Evolutionary conservation across 1,140 invertebrate species (phyloP), one percentile per base, ranked within the genome.

Genomic region (Galendromus occidentalis): DNA sequence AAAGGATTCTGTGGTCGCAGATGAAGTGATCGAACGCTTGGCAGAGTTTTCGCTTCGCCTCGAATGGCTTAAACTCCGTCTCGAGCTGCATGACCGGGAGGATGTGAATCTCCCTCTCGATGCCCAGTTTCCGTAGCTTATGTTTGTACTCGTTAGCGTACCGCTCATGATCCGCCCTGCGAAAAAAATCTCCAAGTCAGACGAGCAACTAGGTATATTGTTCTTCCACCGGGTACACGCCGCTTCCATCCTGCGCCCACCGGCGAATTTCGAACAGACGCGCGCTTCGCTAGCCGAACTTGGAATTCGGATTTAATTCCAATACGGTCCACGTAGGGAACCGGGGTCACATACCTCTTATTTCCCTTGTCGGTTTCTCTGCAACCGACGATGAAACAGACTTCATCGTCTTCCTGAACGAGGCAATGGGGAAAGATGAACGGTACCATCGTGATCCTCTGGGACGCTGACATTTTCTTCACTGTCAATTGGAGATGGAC

Each of bases 1-100:
- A 59, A 17, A 59, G n/a, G 51, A 59, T 59, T 6, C 51, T 25
- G 33, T 59, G 51, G 20, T 59, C 51, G 9, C 51, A 59, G 51
- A 59, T 25, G 22, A 59, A 59, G 33, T 59, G 51, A 22, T 59
- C 51, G 51, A 59, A 59, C n/a, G 51, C 51, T 33, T 59, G 25
- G 22, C 51, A 59, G 4, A 59, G 20, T 33, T 59, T 59, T 25
- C 51, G 51, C 22, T 59, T 59, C 17, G 51, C 51, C 22, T 59
- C 51, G 33, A 29, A 59, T 2, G 51, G 33, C 20, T 59, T 59
- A 22, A 59, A 59, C 51, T 59, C 51, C 25, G 51, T 59, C 20
- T 59, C 51, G 9, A 59, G 51, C 9, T 59, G 51, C 51, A 59
- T 59, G 25, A 59, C 20, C n/a, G 51, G 51, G 25, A 59, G 25